Evolutionary conservation across 2,888 invertebrate species (phyloP).

Genomic region (Dryococelus australis): DNA sequence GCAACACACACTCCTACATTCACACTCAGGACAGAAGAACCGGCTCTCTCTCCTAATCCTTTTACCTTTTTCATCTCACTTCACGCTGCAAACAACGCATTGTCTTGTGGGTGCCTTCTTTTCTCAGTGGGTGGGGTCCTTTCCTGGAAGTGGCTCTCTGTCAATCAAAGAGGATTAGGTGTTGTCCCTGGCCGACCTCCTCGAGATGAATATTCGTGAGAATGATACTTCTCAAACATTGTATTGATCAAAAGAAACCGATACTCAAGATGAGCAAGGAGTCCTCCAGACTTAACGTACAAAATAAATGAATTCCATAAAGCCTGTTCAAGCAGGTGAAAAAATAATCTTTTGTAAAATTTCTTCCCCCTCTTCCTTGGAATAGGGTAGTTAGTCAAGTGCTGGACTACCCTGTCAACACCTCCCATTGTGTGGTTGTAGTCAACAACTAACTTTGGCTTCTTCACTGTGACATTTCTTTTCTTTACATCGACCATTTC

Average conservation of each 20-base stretch:
- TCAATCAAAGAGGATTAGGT: not conserved
- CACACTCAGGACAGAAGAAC: constrained; percentile 7
- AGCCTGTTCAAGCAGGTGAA: not conserved
- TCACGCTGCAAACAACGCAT: not conserved
- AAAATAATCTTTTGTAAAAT: not conserved
- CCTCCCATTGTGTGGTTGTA: too few relatives aligned
- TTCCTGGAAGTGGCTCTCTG: not conserved
- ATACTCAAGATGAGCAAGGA: too few relatives aligned
- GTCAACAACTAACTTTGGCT: too few relatives aligned
- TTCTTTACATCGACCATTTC: not conserved
- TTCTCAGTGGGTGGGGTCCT: not conserved
- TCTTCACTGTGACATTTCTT: not conserved
- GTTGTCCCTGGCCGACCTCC: not conserved
- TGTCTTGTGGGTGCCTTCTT: not conserved
- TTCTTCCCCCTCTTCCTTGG: constrained; percentile 12
- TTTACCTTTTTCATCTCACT: constrained; percentile 1
- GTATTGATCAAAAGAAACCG: too few relatives aligned
- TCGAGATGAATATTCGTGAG: not conserved
- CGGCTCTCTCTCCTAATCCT: not conserved
- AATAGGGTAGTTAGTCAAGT: not conserved
- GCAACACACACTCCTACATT: not conserved
- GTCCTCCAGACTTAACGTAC: too few relatives aligned
- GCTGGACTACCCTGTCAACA: not conserved
- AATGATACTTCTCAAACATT: not conserved
- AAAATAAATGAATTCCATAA: too few relatives aligned